Evolutionary conservation across 2,888 invertebrate species (phyloP), one percentile per base, ranked within the genome.

Genomic region (Zaprionus obscuricornis): DNA sequence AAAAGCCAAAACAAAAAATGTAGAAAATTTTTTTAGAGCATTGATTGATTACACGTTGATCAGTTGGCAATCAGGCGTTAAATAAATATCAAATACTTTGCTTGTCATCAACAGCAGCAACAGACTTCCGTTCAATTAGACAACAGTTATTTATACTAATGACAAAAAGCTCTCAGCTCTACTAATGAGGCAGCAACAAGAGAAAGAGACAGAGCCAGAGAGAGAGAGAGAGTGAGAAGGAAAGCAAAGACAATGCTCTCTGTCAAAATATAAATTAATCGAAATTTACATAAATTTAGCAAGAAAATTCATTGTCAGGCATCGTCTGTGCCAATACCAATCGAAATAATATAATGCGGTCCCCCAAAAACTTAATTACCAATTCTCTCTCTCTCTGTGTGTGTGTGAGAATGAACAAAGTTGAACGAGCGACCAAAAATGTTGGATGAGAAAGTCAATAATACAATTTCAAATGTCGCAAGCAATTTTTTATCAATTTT

Each of bases 221-320:
- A 10, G 13, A 16, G 17, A 8, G 3, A 1, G 7, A 18, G 26
- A 6, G 8, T 34, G 27, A 10, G 24, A 11, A n/a, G 17, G 18
- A 10, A 4, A 11, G 10, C 24, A 6, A 11, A 11, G 27, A 7
- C 6, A 5, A 2, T 11, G 20, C 37, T 46, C n/a, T 56, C 51
- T 65, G 74, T 81, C 78, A 73, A 65, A 74, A 62, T 74, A 58
- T 64, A 74, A 85, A 74, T 81, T 50, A 71, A 82, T 74, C 71
- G 63, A 74, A 82, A 78, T 85, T 78, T 82, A 62, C 82, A 77
- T 85, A 77, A 74, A 71, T 77, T 70, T 65, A 40, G 29, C 37
- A 55, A 46, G 62, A 55, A 58, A 6, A 52, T 29, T n/a, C 50
- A 70, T 42, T 59, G 56, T 34, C 69, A n/a, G n/a, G 50, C 51